Conservation (phyloP, 2,888 invertebrate genomes). For the Diadegma fenestrale region DNA sequence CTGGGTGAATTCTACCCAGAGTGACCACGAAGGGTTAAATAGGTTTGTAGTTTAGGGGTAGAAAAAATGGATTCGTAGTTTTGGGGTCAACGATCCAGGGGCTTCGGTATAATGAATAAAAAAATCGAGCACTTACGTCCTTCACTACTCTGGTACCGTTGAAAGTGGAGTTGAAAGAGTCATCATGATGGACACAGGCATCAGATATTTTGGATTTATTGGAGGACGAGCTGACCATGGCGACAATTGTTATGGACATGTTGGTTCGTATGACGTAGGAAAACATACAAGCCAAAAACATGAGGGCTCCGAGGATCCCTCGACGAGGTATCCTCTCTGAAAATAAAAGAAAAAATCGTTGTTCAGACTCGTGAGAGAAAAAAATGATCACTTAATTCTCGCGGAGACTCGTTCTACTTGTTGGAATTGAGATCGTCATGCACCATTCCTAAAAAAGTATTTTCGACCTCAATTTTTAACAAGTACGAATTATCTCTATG, state of each 20-base stretch:
- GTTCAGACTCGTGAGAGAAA: neutral
- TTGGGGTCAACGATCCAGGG: no score
- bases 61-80: no score
- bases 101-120: neutral
- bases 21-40: no score
- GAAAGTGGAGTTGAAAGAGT: constrained; percentile 35
- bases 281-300: constrained; percentile 91
- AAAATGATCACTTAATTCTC: neutral
- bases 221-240: constrained; percentile 78
- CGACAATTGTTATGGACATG: constrained; percentile 87
- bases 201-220: constrained; percentile 68
- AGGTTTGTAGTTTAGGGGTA: no score
- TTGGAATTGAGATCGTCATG: neutral
- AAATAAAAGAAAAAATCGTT: constrained; percentile 41
- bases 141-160: constrained; percentile 59
- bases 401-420: neutral
- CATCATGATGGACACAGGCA: constrained; percentile 65
- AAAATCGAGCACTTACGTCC: constrained; percentile 73
- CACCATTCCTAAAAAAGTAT: neutral
- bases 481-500: constrained; percentile 7
- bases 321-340: constrained; percentile 86
- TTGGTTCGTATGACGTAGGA: constrained; percentile 92
- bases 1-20: no score
- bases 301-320: constrained; percentile 88
- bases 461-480: neutral